These are phyloP conservation scores for Sebastiscus tertius DNA, from an alignment of 2,797 vertebrate species.

Conservation along the genomic window DNA sequence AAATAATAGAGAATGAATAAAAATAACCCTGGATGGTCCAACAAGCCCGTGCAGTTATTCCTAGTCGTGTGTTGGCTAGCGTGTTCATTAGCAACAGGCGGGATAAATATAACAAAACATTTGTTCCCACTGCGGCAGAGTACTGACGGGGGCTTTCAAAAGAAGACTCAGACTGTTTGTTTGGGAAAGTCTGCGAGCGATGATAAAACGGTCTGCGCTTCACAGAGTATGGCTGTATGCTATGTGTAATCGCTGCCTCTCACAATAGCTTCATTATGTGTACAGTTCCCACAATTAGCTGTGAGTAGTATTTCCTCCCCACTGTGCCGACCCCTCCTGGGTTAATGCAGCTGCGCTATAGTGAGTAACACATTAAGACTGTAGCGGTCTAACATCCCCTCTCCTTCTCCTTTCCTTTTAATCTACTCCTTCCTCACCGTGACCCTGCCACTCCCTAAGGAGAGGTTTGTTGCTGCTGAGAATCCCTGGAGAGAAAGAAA, in stretches of 20 bases:
- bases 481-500: constrained; percentile 36
- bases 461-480: constrained; percentile 45
- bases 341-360: constrained; percentile 44
- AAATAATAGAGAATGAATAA: constrained; percentile 60
- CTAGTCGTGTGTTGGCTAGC: constrained; percentile 17
- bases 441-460: constrained; percentile 55
- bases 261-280: constrained; percentile 83
- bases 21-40: constrained; percentile 66
- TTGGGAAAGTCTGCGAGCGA: constrained; percentile 69
- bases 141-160: constrained; percentile 39
- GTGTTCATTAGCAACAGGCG: constrained; percentile 70
- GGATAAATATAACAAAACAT: constrained; percentile 76
- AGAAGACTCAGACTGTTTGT: constrained; percentile 61
- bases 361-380: constrained; percentile 44
- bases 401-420: constrained; percentile 27
- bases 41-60: constrained; percentile 34
- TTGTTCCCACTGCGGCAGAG: constrained; percentile 57
- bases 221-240: constrained; percentile 36
- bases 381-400: constrained; percentile 14
- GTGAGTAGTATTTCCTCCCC: constrained; percentile 77
- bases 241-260: constrained; percentile 63
- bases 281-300: constrained; percentile 83
- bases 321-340: constrained; percentile 26
- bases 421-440: constrained; percentile 33
- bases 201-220: constrained; percentile 68